These are phyloP conservation scores for Habropoda laboriosa DNA, from an alignment of 1,140 invertebrate species.

Conservation along the genomic window DNA sequence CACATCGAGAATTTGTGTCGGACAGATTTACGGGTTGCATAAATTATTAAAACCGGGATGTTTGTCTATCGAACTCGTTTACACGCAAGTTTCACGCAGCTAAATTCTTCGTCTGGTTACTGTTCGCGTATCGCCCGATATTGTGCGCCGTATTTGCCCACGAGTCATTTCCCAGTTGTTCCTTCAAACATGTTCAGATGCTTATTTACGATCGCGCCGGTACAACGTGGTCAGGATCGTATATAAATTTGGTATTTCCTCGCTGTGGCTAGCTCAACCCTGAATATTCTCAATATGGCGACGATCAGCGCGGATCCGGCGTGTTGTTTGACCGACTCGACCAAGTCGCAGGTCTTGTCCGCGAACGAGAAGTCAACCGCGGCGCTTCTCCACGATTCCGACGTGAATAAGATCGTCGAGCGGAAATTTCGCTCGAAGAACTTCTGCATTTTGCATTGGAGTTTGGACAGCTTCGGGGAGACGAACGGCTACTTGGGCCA, in stretches of 20 bases:
- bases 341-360: not conserved
- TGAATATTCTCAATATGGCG: conserved; percentile 19
- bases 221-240: not conserved
- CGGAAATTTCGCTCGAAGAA: conserved; percentile 44
- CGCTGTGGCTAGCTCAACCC: no score
- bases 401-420: conserved; percentile 50
- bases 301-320: conserved; percentile 33
- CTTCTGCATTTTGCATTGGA: conserved; percentile 51
- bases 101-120: no score
- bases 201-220: not conserved
- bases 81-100: no score
- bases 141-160: conserved; percentile 6
- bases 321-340: conserved; percentile 21
- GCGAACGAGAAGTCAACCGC: not conserved
- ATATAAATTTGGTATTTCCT: conserved; percentile 41
- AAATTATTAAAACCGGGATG: conserved; percentile 51
- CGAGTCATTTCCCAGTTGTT: not conserved
- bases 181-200: not conserved
- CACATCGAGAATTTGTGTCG: conserved; percentile 37
- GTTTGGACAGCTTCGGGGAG: conserved; percentile 33
- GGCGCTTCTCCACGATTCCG: conserved; percentile 36
- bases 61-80: conserved; percentile 35
- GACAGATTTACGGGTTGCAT: conserved; percentile 54
- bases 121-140: no score
- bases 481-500: conserved; percentile 56